phyloP scores from a whole-genome alignment of 2,888 invertebrate genomes.

The Brachypalpus laphriformis region DNA sequence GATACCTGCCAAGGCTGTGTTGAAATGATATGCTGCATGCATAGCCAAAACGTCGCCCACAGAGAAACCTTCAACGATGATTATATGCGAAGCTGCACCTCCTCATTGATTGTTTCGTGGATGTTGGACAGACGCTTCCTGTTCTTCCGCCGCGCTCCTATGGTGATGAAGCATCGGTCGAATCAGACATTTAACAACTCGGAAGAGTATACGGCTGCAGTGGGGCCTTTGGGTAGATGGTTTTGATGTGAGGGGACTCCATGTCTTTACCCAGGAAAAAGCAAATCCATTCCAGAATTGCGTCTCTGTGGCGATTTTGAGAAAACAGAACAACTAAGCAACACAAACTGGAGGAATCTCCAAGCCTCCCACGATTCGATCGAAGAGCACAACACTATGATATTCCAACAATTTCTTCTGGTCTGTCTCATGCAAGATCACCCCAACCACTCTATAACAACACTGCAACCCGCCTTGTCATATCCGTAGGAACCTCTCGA shows the following conservation, averaged over 20 bases:
- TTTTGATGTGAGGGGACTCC: constrained; percentile 88
- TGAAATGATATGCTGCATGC: constrained; percentile 88
- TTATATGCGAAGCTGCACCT: constrained; percentile 88
- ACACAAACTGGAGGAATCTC: too few relatives aligned
- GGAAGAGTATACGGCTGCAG: constrained; percentile 86
- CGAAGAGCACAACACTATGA: too few relatives aligned
- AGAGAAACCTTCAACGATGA: constrained; percentile 92
- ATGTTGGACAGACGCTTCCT: constrained; percentile 78
- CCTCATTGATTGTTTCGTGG: constrained; percentile 85
- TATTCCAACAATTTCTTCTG: too few relatives aligned
- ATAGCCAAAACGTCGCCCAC: constrained; percentile 93
- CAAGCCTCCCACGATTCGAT: too few relatives aligned
- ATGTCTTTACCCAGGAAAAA: constrained; percentile 85
- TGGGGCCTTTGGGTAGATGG: constrained; percentile 92
- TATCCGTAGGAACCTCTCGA: too few relatives aligned
- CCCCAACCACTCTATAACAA: too few relatives aligned
- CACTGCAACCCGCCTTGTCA: too few relatives aligned
- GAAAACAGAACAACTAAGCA: too few relatives aligned
- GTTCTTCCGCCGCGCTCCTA: constrained; percentile 79
- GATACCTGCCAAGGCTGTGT: constrained; percentile 87
- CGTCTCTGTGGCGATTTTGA: neutral
- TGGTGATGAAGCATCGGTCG: constrained; percentile 86
- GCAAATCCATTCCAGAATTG: constrained; percentile 84
- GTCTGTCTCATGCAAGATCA: too few relatives aligned
- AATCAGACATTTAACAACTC: constrained; percentile 89